phyloP scores from a whole-genome alignment of 2,113 vertebrate species.

The Plectropomus leopardus region DNA sequence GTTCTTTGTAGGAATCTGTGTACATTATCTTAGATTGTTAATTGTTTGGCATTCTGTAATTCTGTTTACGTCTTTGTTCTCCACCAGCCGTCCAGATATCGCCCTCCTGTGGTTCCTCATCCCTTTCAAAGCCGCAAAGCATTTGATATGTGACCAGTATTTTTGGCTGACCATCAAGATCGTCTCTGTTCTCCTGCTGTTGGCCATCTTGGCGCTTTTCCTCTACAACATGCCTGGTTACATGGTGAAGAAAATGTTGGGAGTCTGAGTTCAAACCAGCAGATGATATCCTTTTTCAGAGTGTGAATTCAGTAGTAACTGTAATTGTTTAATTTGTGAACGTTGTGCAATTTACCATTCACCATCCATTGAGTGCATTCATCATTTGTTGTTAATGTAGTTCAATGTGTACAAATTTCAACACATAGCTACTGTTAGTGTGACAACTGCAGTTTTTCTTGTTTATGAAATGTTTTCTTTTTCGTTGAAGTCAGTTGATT shows the following conservation, averaged over 20 bases:
- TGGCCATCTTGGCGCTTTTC: slow-evolving; percentile 92
- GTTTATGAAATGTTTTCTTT: too few relatives aligned
- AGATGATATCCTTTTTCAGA: too few relatives aligned
- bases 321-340: too few relatives aligned
- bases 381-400: too few relatives aligned
- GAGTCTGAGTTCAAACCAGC: too few relatives aligned
- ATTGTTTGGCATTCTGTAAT: not conserved
- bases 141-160: slow-evolving; percentile 95
- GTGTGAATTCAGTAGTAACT: too few relatives aligned
- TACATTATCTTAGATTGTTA: not conserved
- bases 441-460: too few relatives aligned
- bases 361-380: too few relatives aligned
- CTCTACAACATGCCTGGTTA: slow-evolving; percentile 96
- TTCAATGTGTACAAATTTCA: too few relatives aligned
- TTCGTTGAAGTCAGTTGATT: too few relatives aligned
- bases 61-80: slow-evolving; percentile 33
- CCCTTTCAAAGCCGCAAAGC: slow-evolving; percentile 93
- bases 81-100: slow-evolving; percentile 91
- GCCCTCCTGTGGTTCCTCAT: slow-evolving; percentile 99
- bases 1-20: not conserved
- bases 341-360: too few relatives aligned
- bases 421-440: too few relatives aligned
- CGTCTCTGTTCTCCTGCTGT: slow-evolving; percentile 87
- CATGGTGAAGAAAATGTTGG: slow-evolving; percentile 95
- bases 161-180: slow-evolving; percentile 98